Evolutionary conservation across 1,140 invertebrate species (phyloP).

Genomic region (Solenopsis invicta): DNA sequence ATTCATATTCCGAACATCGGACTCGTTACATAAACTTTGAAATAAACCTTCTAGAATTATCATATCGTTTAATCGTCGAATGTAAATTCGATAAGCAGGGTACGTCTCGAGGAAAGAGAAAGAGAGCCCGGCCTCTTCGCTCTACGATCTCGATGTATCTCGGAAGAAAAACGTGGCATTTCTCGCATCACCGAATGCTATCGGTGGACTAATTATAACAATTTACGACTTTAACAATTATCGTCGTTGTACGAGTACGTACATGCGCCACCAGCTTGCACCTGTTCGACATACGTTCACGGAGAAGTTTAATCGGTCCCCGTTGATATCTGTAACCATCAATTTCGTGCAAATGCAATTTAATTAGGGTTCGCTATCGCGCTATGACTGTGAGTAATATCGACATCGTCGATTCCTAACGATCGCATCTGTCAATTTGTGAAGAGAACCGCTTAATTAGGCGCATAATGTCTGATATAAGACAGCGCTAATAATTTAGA

Average conservation of each 20-base stretch:
- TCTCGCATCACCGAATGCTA: constrained; percentile 28
- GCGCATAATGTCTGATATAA: neutral
- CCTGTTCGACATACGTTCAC: constrained; percentile 76
- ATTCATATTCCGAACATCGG: neutral
- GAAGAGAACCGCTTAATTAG: constrained; percentile 57
- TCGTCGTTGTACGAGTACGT: constrained; percentile 58
- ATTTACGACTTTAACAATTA: constrained; percentile 75
- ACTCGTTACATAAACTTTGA: neutral
- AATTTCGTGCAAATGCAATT: constrained; percentile 75
- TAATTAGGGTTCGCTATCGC: constrained; percentile 66
- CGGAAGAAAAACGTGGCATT: neutral
- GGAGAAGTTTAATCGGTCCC: constrained; percentile 61
- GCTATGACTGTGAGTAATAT: constrained; percentile 43
- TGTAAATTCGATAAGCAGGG: neutral
- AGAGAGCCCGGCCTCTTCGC: neutral
- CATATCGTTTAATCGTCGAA: neutral
- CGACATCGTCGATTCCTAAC: constrained; percentile 44
- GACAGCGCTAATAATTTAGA: neutral
- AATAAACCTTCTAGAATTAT: neutral
- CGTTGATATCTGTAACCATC: constrained; percentile 71
- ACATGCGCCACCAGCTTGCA: constrained; percentile 56
- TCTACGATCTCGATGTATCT: neutral
- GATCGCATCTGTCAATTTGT: constrained; percentile 48
- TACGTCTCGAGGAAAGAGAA: neutral
- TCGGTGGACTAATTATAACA: constrained; percentile 64